Evolutionary conservation across 2,797 vertebrate genomes (phyloP), one percentile per base, ranked within the genome.

Genomic region (Oreonectes daqikongensis): DNA sequence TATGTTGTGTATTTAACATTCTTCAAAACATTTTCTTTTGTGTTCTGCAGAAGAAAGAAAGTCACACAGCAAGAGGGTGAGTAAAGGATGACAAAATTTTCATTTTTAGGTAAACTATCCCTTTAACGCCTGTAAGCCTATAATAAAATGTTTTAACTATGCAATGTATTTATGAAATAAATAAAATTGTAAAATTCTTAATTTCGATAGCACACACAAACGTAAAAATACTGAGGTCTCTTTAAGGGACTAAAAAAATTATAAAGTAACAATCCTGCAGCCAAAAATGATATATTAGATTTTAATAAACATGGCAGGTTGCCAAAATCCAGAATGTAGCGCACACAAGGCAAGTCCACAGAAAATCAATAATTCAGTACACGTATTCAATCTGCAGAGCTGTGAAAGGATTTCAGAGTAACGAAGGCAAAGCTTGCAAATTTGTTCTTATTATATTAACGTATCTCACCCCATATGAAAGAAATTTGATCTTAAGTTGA

Each of bases 371-470:
- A 75, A 66, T 55, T 75, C 63, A 44, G 20, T 75, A 75, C 9
- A 59, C 20, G 18, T 59, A 59, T 44, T 71, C 17, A 44, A 75
- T 57, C 66, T 57, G 63, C 63, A 53, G 26, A 75, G 63, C 24
- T 66, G 24, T 22, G 50, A 66, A 66, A 22, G 24, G 48, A 46
- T 42, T 65, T 60, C 17, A 28, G 5, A 52, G 46, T 14, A 72
- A 63, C 52, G 44, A 63, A 73, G 24, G 30, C 26, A 30, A 55
- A 5, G 32, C 48, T 42, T 6, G 11, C 61, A 63, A 32, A 46
- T 75, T 66, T 67, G 50, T 67, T 75, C 50, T 75, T 40, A 67
- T 75, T 75, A 44, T 40, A 67, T 75, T 75, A 44, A 18, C 38
- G 17, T 14, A 57, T 57, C 35, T 28, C 24, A 66, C 24, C 26